Base-by-base conservation (phyloP, 2,113 vertebrate species). In the Cyanoramphus novaezelandiae region DNA sequence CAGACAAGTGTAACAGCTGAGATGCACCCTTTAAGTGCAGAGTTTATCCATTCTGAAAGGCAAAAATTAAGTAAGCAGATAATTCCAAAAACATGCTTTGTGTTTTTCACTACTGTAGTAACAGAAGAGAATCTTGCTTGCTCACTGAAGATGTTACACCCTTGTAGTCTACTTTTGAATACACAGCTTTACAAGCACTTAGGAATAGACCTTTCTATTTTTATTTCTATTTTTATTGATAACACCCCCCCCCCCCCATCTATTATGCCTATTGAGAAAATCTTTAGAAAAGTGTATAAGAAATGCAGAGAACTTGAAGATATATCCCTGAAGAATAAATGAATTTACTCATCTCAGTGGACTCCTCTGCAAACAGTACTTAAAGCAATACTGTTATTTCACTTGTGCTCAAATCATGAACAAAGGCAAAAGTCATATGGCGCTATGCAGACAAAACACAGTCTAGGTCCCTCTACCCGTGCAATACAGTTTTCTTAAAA, bases 241-340 rank as follows among this genome's bases (percentile, higher is more conserved):
- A 70, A 76, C 17, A 37, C 39, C 17, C 17, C 17, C 43, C 17
- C 9, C 28, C 18, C 18, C 8, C 25, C 43, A 39, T 59, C 35
- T 76, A 49, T 60, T 74, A 41, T 5, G 41, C 39, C 20, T 82
- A 39, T 79, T 88, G 69, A 82, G 82, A 85, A 91, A 94, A 93
- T 69, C 75, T 72, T 81, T 41, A 85, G 71, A 88, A 82, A 18
- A 21, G 44, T 76, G 5, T 65, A 60, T 24, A 90, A 64, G 19
- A 90, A 93, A 94, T 80, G 63, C 8, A 77, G 82, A 69, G 75
- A 95, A 90, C 41, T 44, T 76, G 52, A 93, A 92, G 55, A 41
- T 86, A 20, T 74, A 74, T 55, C 59, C 82, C 68, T 46, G 46
- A 80, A 95, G 92, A 93, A 80, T 83, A 82, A 94, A 86, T 63